Base-by-base conservation (phyloP, 2,888 invertebrate genomes). In the Bombylius discolor region DNA sequence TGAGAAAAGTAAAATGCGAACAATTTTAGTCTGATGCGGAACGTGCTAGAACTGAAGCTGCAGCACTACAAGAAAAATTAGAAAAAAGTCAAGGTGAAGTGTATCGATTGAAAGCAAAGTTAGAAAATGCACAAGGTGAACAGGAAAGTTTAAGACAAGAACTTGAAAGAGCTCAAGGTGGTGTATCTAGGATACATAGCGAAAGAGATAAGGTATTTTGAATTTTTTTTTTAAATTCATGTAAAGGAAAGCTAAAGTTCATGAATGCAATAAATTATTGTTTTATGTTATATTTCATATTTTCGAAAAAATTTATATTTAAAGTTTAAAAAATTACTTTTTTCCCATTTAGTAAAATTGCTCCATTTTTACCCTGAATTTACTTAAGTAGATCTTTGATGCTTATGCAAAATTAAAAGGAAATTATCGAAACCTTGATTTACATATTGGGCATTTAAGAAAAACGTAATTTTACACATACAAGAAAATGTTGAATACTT, bases 11-110 rank as follows among this genome's bases (percentile, higher is more conserved):
- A 56, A 49, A 48, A 56, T 59, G 57, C 11, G 44, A 12, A 14
- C 8, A 34, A 51, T 60, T 59, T 56, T 62, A 74, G 74, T 69
- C 91, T 49, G 94, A 94, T 71, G 89, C 88, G 62, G 94, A 94
- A 67, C 80, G 94, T 68, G 86, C 89, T 49, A 81, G 88, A 58
- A 80, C 84, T 42, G 92, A 93, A 71, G 86, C 90, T 0, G 82
- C 88, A 51, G 87, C 84, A 14, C 77, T 93, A 57, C 94, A 94
- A 71, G 94, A 94, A 68, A 94, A 94, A 77, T 76, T 94, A 60
- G 94, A 94, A 71, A 92, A 93, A 76, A 90, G 91, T 56, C 94
- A 94, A 74, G 94, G 94, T 59, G 94, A 95, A 74, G 92, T 95
- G 45, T 94, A 94, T 70, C 84, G 94, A 72, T 79, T 94, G 64